phyloP scores from a whole-genome alignment of 2,797 vertebrate species.

The Leuciscus waleckii region DNA sequence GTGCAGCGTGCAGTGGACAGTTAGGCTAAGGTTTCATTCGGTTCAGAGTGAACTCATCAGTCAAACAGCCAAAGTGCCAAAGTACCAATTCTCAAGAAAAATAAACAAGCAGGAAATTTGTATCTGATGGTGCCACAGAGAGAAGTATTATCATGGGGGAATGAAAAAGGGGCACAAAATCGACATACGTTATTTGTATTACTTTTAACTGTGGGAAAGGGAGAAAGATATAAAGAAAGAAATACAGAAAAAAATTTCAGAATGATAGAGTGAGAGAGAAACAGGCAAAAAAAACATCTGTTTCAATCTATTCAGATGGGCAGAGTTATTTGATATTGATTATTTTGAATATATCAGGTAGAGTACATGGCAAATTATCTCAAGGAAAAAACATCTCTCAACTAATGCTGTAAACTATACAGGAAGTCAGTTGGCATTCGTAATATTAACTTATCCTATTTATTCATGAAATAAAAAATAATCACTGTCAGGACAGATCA shows the following conservation, averaged over 20 bases:
- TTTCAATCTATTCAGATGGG: too few relatives aligned
- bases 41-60: constrained; percentile 8
- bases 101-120: constrained; percentile 40
- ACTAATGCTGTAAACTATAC: too few relatives aligned
- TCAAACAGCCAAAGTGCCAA: constrained; percentile 19
- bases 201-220: neutral
- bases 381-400: too few relatives aligned
- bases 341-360: too few relatives aligned
- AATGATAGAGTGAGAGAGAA: neutral
- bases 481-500: neutral
- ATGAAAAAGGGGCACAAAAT: constrained; percentile 20
- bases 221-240: neutral
- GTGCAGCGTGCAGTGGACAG: constrained; percentile 1
- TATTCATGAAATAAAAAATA: neutral
- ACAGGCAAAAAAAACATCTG: neutral
- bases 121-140: neutral
- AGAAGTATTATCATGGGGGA: neutral
- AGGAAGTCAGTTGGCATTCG: neutral
- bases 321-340: too few relatives aligned
- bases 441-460: neutral
- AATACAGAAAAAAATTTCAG: neutral
- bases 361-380: too few relatives aligned
- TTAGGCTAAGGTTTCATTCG: neutral
- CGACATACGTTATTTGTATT: neutral
- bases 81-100: constrained; percentile 29